Percentiles rank a stretch among this genome's conserved stretches.
Evolutionary conservation across 2,888 invertebrate species (phyloP).

Genomic region (Heteromyza rotundicornis): DNA sequence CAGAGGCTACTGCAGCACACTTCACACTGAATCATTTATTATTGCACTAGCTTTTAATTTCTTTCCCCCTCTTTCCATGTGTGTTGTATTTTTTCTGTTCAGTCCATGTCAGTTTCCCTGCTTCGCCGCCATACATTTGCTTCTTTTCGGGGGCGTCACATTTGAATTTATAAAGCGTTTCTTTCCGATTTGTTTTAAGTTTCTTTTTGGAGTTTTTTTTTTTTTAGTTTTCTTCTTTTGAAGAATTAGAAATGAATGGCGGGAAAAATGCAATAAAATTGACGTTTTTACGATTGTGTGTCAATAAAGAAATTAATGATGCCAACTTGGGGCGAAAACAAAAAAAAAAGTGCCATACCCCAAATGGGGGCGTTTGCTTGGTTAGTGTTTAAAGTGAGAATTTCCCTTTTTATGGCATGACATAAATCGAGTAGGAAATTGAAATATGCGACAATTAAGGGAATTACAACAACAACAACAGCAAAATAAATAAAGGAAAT

Average conservation of each 20-base stretch:
- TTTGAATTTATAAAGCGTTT: constrained; percentile 1
- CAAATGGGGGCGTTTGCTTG: too few species aligned
- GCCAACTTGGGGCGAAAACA: not conserved
- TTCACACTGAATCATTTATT: too few species aligned
- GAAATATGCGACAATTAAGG: too few species aligned
- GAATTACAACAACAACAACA: too few species aligned
- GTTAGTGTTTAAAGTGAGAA: too few species aligned
- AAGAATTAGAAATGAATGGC: not conserved
- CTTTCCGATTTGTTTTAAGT: not conserved
- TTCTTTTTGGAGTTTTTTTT: not conserved
- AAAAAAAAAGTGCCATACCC: too few species aligned
- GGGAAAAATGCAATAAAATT: constrained; percentile 18
- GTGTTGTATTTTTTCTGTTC: not conserved
- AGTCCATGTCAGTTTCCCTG: not conserved
- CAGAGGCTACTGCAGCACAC: too few species aligned
- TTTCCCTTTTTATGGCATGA: too few species aligned
- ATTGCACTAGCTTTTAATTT: too few species aligned
- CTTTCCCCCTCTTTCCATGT: too few species aligned
- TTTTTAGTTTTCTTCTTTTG: not conserved
- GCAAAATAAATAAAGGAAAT: too few species aligned
- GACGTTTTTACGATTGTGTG: constrained; percentile 17
- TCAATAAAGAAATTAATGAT: constrained; percentile 17
- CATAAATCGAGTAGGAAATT: too few species aligned
- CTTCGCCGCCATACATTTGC: not conserved
- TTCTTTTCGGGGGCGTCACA: constrained; percentile 7